A percentile compares a stretch with the other conserved stretches of the same genome.
Evolutionary conservation across 2,888 invertebrate genomes (phyloP).

Genomic region (Drosophila kokeensis): DNA sequence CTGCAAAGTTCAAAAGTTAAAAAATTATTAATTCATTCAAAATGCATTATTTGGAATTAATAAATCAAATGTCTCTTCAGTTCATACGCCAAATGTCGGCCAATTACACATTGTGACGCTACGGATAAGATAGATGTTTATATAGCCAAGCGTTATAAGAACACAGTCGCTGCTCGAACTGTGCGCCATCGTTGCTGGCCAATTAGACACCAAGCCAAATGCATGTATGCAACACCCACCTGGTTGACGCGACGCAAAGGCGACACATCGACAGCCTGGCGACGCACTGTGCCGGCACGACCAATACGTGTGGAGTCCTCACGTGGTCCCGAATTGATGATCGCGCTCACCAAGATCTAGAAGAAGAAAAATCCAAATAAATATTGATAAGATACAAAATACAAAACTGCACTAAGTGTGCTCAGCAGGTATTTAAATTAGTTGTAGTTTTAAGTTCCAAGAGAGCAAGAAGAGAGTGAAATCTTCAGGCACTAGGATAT

Average conservation of each 20-base stretch:
- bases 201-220: neutral
- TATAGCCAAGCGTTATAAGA: constrained; percentile 69
- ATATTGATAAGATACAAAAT: neutral
- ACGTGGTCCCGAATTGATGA: constrained; percentile 99
- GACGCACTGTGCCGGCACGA: constrained; percentile 99
- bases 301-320: constrained; percentile 99
- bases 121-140: constrained; percentile 78
- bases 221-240: constrained; percentile 67
- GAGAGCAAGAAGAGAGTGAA: constrained; percentile 51
- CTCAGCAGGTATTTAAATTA: constrained; percentile 1
- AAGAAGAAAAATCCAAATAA: constrained; percentile 19
- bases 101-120: constrained; percentile 73
- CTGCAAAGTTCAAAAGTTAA: constrained; percentile 64
- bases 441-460: constrained; percentile 65
- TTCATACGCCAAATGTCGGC: constrained; percentile 75
- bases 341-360: constrained; percentile 96
- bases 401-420: neutral
- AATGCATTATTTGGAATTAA: neutral
- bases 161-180: constrained; percentile 58
- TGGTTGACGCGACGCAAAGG: constrained; percentile 99
- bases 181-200: constrained; percentile 64
- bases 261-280: constrained; percentile 99
- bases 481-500: constrained; percentile 66
- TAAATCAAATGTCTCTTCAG: constrained; percentile 70
- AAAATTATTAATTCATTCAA: neutral